Conservation (phyloP, 2,888 invertebrate genomes). For the Athalia circularis region DNA sequence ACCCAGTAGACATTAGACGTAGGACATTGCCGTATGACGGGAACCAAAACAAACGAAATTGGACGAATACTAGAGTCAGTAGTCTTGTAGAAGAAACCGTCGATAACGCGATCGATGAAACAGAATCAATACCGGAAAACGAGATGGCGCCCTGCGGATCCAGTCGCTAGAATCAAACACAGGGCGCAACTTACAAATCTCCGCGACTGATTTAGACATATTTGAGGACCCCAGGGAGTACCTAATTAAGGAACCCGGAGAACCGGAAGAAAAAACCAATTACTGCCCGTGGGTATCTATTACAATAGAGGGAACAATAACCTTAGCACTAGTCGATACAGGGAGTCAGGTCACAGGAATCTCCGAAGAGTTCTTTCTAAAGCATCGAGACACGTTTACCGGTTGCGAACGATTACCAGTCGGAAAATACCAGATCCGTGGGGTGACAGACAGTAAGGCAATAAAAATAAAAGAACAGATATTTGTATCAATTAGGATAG, state of each 20-base stretch:
- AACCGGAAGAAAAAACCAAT: neutral
- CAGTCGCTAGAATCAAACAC: neutral
- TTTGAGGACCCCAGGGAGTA: neutral
- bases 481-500: neutral
- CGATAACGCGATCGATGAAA: neutral
- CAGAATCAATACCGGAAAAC: neutral
- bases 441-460: neutral
- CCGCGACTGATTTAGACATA: neutral
- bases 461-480: conserved; percentile 3
- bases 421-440: no score
- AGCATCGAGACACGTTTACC: neutral
- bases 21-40: neutral
- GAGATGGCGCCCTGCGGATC: neutral
- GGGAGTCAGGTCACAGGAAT: neutral
- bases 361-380: neutral
- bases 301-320: neutral
- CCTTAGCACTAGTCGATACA: neutral
- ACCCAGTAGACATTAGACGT: neutral
- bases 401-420: neutral
- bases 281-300: neutral
- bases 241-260: neutral
- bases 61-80: neutral
- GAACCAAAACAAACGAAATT: neutral
- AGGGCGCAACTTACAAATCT: neutral
- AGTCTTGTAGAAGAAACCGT: neutral